Conservation (phyloP, 2,797 vertebrate genomes). For the Australoheros facetus region DNA sequence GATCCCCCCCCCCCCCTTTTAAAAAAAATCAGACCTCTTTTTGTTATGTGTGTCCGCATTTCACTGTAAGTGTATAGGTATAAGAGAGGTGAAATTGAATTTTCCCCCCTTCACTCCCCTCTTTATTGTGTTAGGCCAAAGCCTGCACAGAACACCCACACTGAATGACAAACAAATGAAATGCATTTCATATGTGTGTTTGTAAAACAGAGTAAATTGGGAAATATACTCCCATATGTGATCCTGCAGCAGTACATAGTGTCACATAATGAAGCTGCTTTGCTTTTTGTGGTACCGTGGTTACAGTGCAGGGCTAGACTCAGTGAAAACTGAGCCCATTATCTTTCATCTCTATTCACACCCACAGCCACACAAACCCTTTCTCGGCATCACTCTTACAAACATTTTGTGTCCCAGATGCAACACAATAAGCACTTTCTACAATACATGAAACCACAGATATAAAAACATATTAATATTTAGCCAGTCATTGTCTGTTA, state of each 20-base stretch:
- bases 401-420: not conserved
- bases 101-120: conserved; percentile 21
- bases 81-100: conserved; percentile 67
- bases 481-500: not conserved
- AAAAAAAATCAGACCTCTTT: conserved; percentile 39
- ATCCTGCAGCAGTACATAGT: conserved; percentile 5
- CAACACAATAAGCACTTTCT: not conserved
- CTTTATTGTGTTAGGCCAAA: conserved; percentile 58
- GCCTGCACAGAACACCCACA: conserved; percentile 17
- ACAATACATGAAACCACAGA: not conserved
- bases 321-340: conserved; percentile 4
- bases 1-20: not conserved
- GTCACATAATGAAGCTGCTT: conserved; percentile 27
- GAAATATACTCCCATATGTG: conserved; percentile 13
- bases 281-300: conserved; percentile 6
- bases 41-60: conserved; percentile 51
- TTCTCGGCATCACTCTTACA: not conserved
- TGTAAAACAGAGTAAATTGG: conserved; percentile 24
- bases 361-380: conserved; percentile 5
- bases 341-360: not conserved
- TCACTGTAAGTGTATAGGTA: conserved; percentile 33
- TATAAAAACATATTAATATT: not conserved
- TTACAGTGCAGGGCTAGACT: not conserved
- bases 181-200: conserved; percentile 40
- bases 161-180: conserved; percentile 56